phyloP scores from a whole-genome alignment of 2,113 vertebrate species.

The Illadopsis cleaveri region DNA sequence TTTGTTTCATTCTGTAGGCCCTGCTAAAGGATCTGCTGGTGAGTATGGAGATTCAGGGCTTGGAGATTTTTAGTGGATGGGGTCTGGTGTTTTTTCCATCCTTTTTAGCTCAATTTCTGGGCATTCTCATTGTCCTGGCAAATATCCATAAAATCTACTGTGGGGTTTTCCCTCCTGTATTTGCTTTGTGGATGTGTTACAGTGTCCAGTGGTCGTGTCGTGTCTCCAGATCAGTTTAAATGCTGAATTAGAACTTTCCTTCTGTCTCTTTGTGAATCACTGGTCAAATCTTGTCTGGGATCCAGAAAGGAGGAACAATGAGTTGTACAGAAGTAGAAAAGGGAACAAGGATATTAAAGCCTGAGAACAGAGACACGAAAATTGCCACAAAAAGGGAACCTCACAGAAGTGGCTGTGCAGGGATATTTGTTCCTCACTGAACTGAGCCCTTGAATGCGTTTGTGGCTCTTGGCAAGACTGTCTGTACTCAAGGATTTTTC shows the following conservation, averaged over 20 bases:
- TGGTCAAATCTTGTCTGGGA: not conserved
- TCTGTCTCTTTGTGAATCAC: not conserved
- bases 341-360: not conserved
- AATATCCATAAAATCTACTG: not conserved
- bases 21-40: not conserved
- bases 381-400: conserved; percentile 1
- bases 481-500: conserved; percentile 36
- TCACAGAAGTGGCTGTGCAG: not conserved
- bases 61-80: not conserved
- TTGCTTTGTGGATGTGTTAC: not conserved
- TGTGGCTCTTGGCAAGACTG: conserved; percentile 57
- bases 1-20: not conserved
- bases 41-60: not conserved
- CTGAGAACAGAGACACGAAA: not conserved
- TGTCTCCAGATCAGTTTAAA: not conserved
- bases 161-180: not conserved
- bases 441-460: conserved; percentile 33
- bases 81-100: not conserved
- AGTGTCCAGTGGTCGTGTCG: not conserved
- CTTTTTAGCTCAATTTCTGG: not conserved
- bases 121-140: not conserved
- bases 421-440: conserved; percentile 15
- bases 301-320: not conserved
- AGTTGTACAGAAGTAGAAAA: not conserved
- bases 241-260: not conserved